A percentile compares a stretch with the other conserved stretches of the same genome.
Evolutionary conservation across 2,797 vertebrate genomes (phyloP).

Genomic region (Otolemur crassicaudatus): DNA sequence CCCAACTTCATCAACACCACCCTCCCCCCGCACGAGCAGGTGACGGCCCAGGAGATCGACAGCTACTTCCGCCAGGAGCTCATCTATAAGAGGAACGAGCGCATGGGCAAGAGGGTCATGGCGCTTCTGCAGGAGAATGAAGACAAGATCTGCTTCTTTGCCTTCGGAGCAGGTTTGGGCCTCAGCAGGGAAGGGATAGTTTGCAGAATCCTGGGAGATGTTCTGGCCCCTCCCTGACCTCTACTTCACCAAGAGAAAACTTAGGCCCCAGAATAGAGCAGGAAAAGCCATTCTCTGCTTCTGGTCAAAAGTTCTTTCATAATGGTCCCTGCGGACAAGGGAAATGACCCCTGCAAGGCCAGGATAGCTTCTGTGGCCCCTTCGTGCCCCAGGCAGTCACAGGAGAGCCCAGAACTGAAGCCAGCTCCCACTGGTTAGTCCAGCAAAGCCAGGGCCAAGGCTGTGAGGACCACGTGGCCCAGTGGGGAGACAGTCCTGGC

Average conservation of each 20-base stretch:
- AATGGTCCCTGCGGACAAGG: background rate
- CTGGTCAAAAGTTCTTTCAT: background rate
- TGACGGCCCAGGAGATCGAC: conserved; percentile 97
- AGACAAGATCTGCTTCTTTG: conserved; percentile 97
- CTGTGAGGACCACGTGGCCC: background rate
- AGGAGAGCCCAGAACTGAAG: conserved; percentile 1
- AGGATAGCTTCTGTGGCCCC: conserved; percentile 15
- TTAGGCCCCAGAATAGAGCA: background rate
- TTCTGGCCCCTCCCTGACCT: background rate
- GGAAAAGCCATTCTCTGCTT: background rate
- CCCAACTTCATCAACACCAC: conserved; percentile 98
- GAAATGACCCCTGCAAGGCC: background rate
- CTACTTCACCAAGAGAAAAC: background rate
- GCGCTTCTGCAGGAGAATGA: conserved; percentile 93
- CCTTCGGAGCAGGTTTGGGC: conserved; percentile 96
- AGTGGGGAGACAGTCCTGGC: background rate
- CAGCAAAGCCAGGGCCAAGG: background rate
- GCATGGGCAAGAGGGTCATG: conserved; percentile 96
- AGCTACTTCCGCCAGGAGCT: conserved; percentile 99
- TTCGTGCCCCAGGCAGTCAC: conserved; percentile 1
- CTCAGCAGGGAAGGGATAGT: background rate
- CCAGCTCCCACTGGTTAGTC: background rate
- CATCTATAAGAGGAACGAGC: conserved; percentile 98
- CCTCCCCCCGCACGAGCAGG: conserved; percentile 94
- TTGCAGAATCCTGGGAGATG: background rate